phyloP scores from a whole-genome alignment of 2,888 invertebrate genomes.

The Lysandra bellargus region DNA sequence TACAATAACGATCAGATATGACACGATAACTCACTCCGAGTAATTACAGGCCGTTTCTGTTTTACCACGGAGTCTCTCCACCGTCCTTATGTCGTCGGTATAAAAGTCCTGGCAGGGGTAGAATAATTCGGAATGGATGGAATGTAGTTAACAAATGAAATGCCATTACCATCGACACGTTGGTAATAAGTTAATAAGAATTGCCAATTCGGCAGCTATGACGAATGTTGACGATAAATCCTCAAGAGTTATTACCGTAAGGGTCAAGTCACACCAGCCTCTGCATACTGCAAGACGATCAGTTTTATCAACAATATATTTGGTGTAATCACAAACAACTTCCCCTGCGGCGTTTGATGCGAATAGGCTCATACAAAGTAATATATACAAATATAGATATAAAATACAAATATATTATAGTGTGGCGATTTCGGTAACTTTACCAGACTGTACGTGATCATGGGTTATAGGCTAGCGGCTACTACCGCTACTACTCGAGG shows the following conservation, averaged over 20 bases:
- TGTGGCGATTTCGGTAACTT: too few species aligned
- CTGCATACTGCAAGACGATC: too few species aligned
- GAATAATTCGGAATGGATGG: neutral
- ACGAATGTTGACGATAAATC: conserved; percentile 40
- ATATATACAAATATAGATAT: too few species aligned
- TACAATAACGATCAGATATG: conserved; percentile 14
- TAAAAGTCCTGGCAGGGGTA: neutral
- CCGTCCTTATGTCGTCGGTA: neutral
- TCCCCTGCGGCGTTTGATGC: too few species aligned
- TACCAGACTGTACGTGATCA: too few species aligned
- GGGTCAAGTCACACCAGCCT: too few species aligned
- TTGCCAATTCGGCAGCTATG: conserved; percentile 41
- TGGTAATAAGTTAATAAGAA: conserved; percentile 32
- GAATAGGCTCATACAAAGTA: too few species aligned
- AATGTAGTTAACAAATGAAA: conserved; percentile 27
- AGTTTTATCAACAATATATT: too few species aligned
- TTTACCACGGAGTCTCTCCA: neutral
- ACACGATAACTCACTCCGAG: conserved; percentile 14
- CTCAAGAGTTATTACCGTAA: conserved; percentile 38
- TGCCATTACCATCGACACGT: conserved; percentile 25
- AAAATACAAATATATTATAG: too few species aligned
- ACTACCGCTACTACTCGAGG: too few species aligned
- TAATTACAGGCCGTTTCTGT: conserved; percentile 18
- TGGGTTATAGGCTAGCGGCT: too few species aligned
- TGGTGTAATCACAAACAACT: too few species aligned